These are phyloP conservation scores for Haliaeetus leucogaster DNA, from an alignment of 2,113 vertebrate genomes.

Conservation along the genomic window DNA sequence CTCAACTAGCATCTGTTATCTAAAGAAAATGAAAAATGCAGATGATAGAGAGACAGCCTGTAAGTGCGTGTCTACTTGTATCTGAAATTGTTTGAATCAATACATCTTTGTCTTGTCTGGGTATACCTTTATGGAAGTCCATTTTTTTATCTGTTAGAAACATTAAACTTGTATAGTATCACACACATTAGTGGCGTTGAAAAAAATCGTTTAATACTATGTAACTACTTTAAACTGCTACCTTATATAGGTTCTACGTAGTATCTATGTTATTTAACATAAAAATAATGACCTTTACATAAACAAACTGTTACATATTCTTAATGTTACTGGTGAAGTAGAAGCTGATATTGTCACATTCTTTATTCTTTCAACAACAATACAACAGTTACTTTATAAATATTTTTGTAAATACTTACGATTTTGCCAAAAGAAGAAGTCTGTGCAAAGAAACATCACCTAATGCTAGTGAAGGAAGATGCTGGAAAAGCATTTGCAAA, in stretches of 20 bases:
- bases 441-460: not conserved
- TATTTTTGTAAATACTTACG: not conserved
- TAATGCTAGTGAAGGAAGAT: not conserved
- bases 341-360: not conserved
- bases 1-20: not conserved
- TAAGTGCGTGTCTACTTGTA: not conserved
- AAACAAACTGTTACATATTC: not conserved
- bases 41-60: not conserved
- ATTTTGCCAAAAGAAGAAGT: not conserved
- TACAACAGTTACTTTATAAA: not conserved
- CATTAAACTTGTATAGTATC: not conserved
- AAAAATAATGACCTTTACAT: not conserved
- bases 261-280: not conserved
- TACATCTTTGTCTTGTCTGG: not conserved
- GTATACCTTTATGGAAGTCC: not conserved
- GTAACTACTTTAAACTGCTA: not conserved
- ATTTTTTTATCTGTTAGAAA: not conserved
- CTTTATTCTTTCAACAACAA: not conserved
- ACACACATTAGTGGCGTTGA: not conserved
- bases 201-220: not conserved
- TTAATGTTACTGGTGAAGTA: not conserved
- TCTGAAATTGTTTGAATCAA: not conserved
- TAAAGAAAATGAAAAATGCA: not conserved
- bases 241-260: not conserved
- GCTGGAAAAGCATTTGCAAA: not conserved